Evolutionary conservation across 2,888 invertebrate genomes (phyloP), one percentile per base, ranked within the genome.

Genomic region (Cerastis rubricosa): DNA sequence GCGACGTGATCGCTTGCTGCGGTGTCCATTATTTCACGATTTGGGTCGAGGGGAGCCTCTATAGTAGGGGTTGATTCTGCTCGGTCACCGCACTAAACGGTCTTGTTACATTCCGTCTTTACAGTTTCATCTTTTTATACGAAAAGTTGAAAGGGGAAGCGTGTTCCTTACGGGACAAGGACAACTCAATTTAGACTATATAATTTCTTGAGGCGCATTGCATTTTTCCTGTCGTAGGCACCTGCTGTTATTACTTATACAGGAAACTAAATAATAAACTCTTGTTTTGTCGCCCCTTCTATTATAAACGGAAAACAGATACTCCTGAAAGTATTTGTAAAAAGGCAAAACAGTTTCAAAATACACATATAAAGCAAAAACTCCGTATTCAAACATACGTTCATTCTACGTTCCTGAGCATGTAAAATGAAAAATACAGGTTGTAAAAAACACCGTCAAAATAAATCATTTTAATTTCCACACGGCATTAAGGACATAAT

Each of bases 11-110:
- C 93, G 93, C 89, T 92, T 90, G 88, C 91, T 92, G 88, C 89
- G 91, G 91, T 94, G 94, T 94, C 94, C 94, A 95, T 95, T 95
- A 95, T 94, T 94, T 92, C 90, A 91, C 92, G 92, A 95, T 94
- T 94, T 93, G 90, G 94, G 93, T 94, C 95, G 93, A 93, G 91
- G 93, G 93, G 90, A 86, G 87, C 88, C 88, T 87, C 87, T 80
- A 83, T 87, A 66, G 89, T 89, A 91, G 91, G 94, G 94, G 95
- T 91, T 84, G 91, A 92, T 94, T 94, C 89, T 94, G 96, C 96
- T 91, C 91, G 93, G 95, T 96, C 96, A 96, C 93, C 90, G 92
- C 92, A 91, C 92, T 93, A 93, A 94, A 94, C 92, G 92, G 91
- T 92, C 92, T 95, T 93, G 94, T 94, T 94, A 93, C 92, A 91